A percentile compares a stretch with the other conserved stretches of the same genome.
Evolutionary conservation across 1,140 invertebrate species (phyloP).

Genomic region (Diploscapter pachys): DNA sequence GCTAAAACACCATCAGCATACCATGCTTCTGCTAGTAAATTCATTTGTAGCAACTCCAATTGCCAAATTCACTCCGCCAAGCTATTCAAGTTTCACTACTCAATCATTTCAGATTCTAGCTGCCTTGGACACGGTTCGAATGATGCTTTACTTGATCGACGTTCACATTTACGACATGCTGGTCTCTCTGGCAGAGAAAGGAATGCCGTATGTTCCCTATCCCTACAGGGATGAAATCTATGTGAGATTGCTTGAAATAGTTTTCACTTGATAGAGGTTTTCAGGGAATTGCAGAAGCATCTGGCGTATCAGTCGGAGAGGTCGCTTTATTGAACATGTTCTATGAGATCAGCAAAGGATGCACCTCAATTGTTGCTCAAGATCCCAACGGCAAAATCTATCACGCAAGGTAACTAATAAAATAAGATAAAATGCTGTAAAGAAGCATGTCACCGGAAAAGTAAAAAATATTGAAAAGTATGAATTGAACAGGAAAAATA

Average conservation of each 20-base stretch:
- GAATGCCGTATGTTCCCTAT: not conserved
- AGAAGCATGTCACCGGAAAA: too few species aligned
- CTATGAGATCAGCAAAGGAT: slow-evolving; percentile 66
- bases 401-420: slow-evolving; percentile 11
- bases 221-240: slow-evolving; percentile 5
- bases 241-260: not conserved
- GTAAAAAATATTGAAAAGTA: too few species aligned
- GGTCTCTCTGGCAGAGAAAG: not conserved
- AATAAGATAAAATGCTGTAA: too few species aligned
- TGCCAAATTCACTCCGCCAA: too few species aligned
- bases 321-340: slow-evolving; percentile 66
- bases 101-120: not conserved
- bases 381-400: slow-evolving; percentile 41
- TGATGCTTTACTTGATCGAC: slow-evolving; percentile 3
- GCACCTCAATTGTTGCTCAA: slow-evolving; percentile 66
- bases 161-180: not conserved
- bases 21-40: too few species aligned
- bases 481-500: not conserved
- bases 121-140: slow-evolving; percentile 8
- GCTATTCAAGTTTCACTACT: not conserved
- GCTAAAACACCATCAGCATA: too few species aligned
- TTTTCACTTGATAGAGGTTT: not conserved
- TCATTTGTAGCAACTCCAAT: too few species aligned
- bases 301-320: slow-evolving; percentile 44
- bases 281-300: not conserved